phyloP scores from a whole-genome alignment of 2,113 vertebrate genomes.

The Lates calcarifer region DNA sequence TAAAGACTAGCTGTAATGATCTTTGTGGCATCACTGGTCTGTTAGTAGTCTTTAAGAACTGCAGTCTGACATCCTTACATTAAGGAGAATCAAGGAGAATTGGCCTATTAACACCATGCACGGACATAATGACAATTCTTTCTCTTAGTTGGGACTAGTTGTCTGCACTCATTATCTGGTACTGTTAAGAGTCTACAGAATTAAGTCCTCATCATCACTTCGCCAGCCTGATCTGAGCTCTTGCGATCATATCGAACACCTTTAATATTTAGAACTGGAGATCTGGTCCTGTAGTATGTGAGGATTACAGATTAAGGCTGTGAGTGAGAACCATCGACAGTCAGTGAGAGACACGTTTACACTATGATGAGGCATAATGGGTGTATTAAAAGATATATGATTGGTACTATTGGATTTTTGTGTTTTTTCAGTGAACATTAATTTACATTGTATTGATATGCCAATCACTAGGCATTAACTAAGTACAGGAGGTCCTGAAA shows the following conservation, averaged over 20 bases:
- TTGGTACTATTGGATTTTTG: not conserved
- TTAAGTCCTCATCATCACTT: not conserved
- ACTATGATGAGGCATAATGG: not conserved
- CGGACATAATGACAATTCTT: not conserved
- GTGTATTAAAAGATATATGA: not conserved
- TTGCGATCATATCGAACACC: not conserved
- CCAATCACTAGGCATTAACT: not conserved
- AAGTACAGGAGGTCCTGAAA: not conserved
- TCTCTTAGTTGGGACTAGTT: not conserved
- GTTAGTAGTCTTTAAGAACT: not conserved
- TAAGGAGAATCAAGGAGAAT: not conserved
- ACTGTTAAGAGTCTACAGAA: conserved; percentile 9
- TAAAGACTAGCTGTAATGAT: not conserved
- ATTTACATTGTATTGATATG: not conserved
- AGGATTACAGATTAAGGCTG: not conserved
- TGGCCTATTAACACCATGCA: not conserved
- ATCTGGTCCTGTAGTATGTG: not conserved
- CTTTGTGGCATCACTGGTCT: not conserved
- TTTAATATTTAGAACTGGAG: not conserved
- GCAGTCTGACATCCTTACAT: not conserved
- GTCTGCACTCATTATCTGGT: not conserved
- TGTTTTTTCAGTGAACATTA: not conserved
- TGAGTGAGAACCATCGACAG: not conserved
- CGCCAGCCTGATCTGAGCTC: not conserved
- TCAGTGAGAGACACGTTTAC: not conserved